Evolutionary conservation across 2,888 invertebrate genomes (phyloP).

Genomic region (Antheraea assamensis): DNA sequence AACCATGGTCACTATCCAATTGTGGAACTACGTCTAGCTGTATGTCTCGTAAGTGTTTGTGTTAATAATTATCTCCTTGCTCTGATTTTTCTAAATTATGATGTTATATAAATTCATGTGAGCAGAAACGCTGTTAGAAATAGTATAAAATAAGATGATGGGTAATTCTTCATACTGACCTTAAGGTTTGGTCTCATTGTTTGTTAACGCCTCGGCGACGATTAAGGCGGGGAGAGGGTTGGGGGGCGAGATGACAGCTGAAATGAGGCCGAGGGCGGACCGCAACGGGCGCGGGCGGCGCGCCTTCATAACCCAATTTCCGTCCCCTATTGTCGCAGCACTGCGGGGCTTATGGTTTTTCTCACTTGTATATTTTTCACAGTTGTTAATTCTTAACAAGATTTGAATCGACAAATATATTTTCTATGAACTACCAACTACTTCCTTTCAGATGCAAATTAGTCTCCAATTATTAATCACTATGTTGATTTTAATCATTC

Average conservation of each 20-base stretch:
- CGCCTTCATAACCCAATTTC: conserved; percentile 10
- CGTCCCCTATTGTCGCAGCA: background rate
- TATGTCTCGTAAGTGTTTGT: no score
- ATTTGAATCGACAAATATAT: no score
- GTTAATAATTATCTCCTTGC: no score
- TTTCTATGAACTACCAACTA: no score
- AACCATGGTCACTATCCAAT: no score
- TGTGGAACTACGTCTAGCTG: no score
- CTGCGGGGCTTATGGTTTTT: background rate
- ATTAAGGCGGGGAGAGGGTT: background rate
- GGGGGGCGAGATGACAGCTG: background rate
- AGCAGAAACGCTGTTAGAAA: background rate
- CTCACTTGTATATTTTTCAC: background rate
- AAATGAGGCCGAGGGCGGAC: background rate
- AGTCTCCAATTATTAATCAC: no score
- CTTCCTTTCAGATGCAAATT: no score
- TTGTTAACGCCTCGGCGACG: background rate
- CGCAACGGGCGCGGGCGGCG: conserved; percentile 1
- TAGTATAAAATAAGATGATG: background rate
- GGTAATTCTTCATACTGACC: conserved; percentile 5
- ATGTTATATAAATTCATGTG: background rate
- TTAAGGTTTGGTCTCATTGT: conserved; percentile 12
- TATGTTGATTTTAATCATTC: background rate
- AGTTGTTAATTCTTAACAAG: background rate
- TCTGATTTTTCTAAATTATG: no score